Evolutionary conservation across 2,797 vertebrate genomes (phyloP), one percentile per base, ranked within the genome.

Genomic region (Schizopygopsis malacanthus): DNA sequence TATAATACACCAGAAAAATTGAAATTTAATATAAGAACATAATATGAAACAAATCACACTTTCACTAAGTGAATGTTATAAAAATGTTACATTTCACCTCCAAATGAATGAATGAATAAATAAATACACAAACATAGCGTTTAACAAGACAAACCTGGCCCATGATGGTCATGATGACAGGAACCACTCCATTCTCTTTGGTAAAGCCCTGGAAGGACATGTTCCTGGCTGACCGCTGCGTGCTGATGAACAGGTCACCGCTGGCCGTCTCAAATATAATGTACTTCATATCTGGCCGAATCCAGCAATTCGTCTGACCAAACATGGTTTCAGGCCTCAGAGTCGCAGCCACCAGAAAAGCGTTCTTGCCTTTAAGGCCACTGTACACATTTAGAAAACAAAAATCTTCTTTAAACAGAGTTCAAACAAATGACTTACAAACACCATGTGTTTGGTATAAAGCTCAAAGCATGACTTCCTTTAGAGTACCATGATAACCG

Each of bases 241-340:
- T 98, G 77, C 96, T 95, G 92, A 99, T 95, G 90, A 98, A 99
- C 90, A 99, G 91, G 65, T 99, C 97, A 3, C 97, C 96, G 3
- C 18, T 92, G 20, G 16, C 71, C 0, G 95, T 97, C 92, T 99
- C 97, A 88, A 99, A 99, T 73, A 97, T 97, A 0, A 98, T 93
- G 85, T 99, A 99, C 88, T 97, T 98, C 96, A 99, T 97, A 90
- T 99, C 97, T 0, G 98, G 98, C 15, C 95, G 94, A 88, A 99
- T 93, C 98, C 98, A 99, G 94, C 98, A 99, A 94, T 99, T 99
- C 22, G 98, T 99, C 93, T 99, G 98, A 15, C 98, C 98, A 85
- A 98, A 99, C 98, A 99, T 98, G 87, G 98, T 99, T 93, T 99
- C 98, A 15, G 98, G 98, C 90, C 98, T 95, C 20, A 99, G 94